Base-by-base conservation (phyloP, 2,113 vertebrate species). In the Macquaria ambigua region DNA sequence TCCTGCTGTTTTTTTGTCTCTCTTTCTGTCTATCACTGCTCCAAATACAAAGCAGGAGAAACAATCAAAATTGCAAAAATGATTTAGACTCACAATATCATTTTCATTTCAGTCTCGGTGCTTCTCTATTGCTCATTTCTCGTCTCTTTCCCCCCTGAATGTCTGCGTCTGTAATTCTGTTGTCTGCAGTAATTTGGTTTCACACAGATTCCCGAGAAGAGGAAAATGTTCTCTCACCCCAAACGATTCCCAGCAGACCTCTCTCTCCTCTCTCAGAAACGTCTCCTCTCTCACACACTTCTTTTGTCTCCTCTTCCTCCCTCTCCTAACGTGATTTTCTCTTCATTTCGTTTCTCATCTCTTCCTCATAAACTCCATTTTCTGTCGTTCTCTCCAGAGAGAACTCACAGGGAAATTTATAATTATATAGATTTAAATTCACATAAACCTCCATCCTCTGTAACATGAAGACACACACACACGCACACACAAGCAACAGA, bases 111-210 rank as follows among this genome's bases (percentile, higher is more conserved):
- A n/a, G 21, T 74, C 78, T 77, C 39, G 59, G 56, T 0, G 52
- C 61, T 41, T 59, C 50, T 68, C 77, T 62, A 0, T 72, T 53
- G 43, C 61, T 77, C 63, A 23, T 41, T 78, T 11, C 67, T 71
- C 39, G 21, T 82, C 81, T 58, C 56, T 37, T 31, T 39, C 9
- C 48, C 46, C 28, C 28, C 31, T 34, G 53, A 74, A 81, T 18
- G 66, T 86, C 74, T 83, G 62, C 23, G 20, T 68, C 71, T 74
- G 74, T 88, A 68, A 90, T 86, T 77, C 87, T 84, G 79, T 87
- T 90, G 89, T 88, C 87, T 62, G 25, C 79, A 83, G 77, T 91
- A 89, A 93, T 91, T 87, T 92, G 86, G 86, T 92, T 92, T 92
- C 75, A 79, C 85, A 77, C 75, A 48, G 80, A 81, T 86, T 85